Base-by-base conservation (phyloP, 2,888 invertebrate genomes). In the Dyspetes luteomarginatus region DNA sequence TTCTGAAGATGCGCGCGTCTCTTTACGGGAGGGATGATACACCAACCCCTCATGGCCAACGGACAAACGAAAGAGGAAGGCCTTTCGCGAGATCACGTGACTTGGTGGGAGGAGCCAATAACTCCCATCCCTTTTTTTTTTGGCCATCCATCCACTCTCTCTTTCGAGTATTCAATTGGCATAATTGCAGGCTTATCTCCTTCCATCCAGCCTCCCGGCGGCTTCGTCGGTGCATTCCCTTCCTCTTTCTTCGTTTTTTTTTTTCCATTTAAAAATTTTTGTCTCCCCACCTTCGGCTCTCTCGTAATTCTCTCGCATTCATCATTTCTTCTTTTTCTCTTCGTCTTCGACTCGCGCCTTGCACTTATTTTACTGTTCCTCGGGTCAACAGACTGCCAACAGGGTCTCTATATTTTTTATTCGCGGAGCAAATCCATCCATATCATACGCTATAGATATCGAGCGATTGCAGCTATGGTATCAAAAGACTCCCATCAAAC, bases 101-200 rank as follows among this genome's bases (percentile, higher is more conserved):
- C 84, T 48, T 17, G 83, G 90, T 90, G 86, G 90, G 90, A 90
- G 90, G 90, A 91, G 90, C 89, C 75, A 87, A 84, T 85, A 84
- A 85, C 83, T 88, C 88, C 89, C 87, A 87, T 86, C 87, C 86
- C 80, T 74, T 64, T 72, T 64, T 43, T 41, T 64, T 56, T 45
- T 45, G 43, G 48, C 69, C 68, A 62, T 79, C 67, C 74, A 73
- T 71, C 60, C 77, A 77, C 77, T 77, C 78, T 77, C 75, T 77
- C 72, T 71, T 74, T 65, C 55, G 85, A 89, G 87, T 68, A 76
- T 81, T 90, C 89, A 88, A 90, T 90, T 88, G 88, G 85, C 83
- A 86, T 89, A 90, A 90, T 90, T 89, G 89, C 72, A 88, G 85
- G 86, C 87, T 89, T 87, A 88, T 90, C 89, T 88, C 82, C 84